These are phyloP conservation scores for Plutomurus gul DNA, from an alignment of 1,140 invertebrate species.

Conservation along the genomic window DNA sequence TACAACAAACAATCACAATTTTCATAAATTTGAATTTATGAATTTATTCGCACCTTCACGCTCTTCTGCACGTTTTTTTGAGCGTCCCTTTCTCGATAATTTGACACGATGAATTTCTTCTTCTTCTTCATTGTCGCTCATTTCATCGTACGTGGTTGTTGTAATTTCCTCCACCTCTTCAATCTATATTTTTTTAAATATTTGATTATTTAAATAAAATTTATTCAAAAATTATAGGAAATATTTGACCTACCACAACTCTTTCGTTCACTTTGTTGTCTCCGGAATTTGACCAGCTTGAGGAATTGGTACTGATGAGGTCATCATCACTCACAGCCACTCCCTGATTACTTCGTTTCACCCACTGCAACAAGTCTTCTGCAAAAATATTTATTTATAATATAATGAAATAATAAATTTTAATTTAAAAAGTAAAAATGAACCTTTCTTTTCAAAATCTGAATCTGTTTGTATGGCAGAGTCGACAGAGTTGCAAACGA, in stretches of 20 bases:
- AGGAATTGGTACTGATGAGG: slow-evolving; percentile 40
- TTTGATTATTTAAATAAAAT: too few species aligned
- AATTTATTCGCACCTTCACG: too few species aligned
- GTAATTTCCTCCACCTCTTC: slow-evolving; percentile 52
- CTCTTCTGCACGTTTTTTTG: slow-evolving; percentile 41
- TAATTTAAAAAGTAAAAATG: not conserved
- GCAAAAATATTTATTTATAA: not conserved
- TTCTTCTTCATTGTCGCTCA: not conserved
- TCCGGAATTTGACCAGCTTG: slow-evolving; percentile 43
- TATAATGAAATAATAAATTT: not conserved
- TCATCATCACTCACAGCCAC: slow-evolving; percentile 36
- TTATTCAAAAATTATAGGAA: too few species aligned
- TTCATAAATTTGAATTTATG: not conserved
- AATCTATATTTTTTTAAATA: too few species aligned
- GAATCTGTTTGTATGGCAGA: slow-evolving; percentile 47
- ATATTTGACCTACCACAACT: not conserved
- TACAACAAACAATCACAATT: not conserved
- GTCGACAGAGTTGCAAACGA: slow-evolving; percentile 42
- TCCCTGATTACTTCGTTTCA: slow-evolving; percentile 19
- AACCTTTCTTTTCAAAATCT: slow-evolving; percentile 21
- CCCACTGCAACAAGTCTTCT: slow-evolving; percentile 40
- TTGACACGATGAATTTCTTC: not conserved
- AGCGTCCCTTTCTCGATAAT: slow-evolving; percentile 29
- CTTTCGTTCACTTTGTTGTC: slow-evolving; percentile 20
- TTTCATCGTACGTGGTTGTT: not conserved